phyloP scores from a whole-genome alignment of 1,140 invertebrate species.

The Platyscapa corneri region DNA sequence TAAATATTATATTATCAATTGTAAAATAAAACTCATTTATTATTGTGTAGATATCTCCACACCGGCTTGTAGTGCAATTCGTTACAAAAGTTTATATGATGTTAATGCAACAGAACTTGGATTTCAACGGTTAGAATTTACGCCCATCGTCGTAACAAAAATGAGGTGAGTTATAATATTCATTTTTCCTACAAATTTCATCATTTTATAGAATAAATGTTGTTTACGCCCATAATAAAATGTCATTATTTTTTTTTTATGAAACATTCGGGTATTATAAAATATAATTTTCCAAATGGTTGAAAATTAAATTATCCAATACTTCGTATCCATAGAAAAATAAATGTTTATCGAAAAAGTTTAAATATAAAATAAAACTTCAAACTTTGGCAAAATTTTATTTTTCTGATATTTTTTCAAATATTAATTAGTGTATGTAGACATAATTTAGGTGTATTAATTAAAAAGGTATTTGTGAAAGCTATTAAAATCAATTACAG shows the following conservation, averaged over 20 bases:
- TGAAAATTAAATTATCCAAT: too few species aligned
- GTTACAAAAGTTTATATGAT: conserved; percentile 70
- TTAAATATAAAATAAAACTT: too few species aligned
- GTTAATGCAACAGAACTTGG: conserved; percentile 69
- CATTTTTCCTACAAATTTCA: not conserved
- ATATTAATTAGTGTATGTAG: too few species aligned
- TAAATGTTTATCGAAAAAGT: too few species aligned
- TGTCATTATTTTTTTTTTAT: not conserved
- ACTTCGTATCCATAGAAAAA: too few species aligned
- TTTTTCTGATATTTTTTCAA: too few species aligned
- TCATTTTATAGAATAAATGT: not conserved
- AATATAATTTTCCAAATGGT: too few species aligned
- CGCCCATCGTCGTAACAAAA: conserved; percentile 72
- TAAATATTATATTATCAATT: not conserved
- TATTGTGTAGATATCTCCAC: conserved; percentile 61
- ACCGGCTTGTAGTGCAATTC: conserved; percentile 65
- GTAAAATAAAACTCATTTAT: not conserved
- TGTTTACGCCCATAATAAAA: not conserved
- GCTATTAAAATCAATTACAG: too few species aligned
- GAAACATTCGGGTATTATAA: not conserved
- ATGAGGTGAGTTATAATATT: conserved; percentile 67
- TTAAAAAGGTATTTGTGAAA: too few species aligned
- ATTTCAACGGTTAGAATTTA: conserved; percentile 70
- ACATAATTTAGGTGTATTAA: too few species aligned
- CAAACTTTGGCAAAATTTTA: too few species aligned